A percentile compares a stretch with the other conserved stretches of the same genome.
Evolutionary conservation across 2,888 invertebrate genomes (phyloP).

Genomic region (Agrotis exclamationis): DNA sequence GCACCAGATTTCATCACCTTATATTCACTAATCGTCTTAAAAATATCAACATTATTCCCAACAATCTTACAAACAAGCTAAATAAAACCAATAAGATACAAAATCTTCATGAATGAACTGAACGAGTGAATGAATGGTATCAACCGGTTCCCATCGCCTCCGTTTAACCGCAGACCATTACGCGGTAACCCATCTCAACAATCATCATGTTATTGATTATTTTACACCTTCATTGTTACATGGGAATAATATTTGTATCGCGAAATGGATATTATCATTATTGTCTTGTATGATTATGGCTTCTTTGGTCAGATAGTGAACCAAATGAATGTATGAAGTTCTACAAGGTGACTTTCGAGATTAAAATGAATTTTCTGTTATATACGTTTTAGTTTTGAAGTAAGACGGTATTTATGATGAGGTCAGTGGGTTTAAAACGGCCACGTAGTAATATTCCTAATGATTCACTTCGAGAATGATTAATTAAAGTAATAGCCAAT

Average conservation of each 20-base stretch:
- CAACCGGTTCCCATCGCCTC: slow-evolving; percentile 58
- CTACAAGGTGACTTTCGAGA: too few species aligned
- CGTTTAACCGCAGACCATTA: slow-evolving; percentile 67
- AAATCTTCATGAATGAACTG: slow-evolving; percentile 52
- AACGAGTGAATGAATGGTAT: slow-evolving; percentile 50
- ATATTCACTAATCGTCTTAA: not conserved
- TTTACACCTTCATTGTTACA: slow-evolving; percentile 53
- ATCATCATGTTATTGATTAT: slow-evolving; percentile 57
- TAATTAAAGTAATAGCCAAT: too few species aligned
- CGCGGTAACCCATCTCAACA: slow-evolving; percentile 64
- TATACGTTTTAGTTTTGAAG: too few species aligned
- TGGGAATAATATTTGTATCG: slow-evolving; percentile 58
- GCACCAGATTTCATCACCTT: not conserved
- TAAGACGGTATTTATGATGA: too few species aligned
- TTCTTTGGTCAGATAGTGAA: not conserved
- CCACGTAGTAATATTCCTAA: too few species aligned
- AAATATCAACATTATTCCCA: not conserved
- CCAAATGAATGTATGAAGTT: too few species aligned
- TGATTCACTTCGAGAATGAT: too few species aligned
- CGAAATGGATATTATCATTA: slow-evolving; percentile 16
- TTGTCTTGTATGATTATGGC: not conserved
- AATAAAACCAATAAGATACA: slow-evolving; percentile 25
- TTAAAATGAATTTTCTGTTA: too few species aligned
- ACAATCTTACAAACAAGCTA: not conserved
- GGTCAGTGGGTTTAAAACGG: too few species aligned